Evolutionary conservation across 2,797 vertebrate species (phyloP).

Genomic region (Acanthiza pusilla): DNA sequence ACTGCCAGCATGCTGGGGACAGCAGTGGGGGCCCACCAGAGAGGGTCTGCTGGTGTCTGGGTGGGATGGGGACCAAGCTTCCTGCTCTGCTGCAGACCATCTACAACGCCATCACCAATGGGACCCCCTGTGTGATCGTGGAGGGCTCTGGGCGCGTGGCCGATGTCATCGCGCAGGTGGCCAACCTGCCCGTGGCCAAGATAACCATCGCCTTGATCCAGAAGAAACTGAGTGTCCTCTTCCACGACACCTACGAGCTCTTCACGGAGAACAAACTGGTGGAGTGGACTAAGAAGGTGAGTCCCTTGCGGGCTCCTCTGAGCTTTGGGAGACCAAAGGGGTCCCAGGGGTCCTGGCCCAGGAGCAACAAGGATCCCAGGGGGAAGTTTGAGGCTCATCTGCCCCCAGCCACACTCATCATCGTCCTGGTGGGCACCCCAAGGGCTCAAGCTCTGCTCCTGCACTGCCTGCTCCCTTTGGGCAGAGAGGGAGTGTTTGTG

Average conservation of each 20-base stretch:
- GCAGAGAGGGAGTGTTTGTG: neutral
- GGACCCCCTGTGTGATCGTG: conserved; percentile 90
- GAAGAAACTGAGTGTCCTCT: conserved; percentile 80
- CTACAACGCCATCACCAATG: conserved; percentile 85
- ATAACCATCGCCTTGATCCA: conserved; percentile 82
- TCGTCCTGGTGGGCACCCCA: neutral
- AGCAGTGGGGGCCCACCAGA: neutral
- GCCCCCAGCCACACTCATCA: neutral
- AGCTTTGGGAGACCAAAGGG: neutral
- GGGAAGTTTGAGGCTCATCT: neutral
- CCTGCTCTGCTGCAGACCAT: conserved; percentile 79
- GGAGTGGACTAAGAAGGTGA: conserved; percentile 94
- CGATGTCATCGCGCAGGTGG: conserved; percentile 88
- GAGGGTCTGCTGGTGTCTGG: neutral
- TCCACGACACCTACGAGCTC: conserved; percentile 77
- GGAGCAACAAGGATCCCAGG: neutral
- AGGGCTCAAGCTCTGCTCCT: neutral
- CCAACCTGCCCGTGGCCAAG: conserved; percentile 71
- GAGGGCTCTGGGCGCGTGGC: conserved; percentile 93
- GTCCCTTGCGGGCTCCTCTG: neutral
- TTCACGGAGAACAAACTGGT: conserved; percentile 78
- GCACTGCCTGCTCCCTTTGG: neutral
- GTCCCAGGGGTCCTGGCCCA: neutral
- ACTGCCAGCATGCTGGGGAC: fast-evolving
- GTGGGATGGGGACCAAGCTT: neutral